Evolutionary conservation across 1,140 invertebrate genomes (phyloP).

Genomic region (Epicauta chinensis): DNA sequence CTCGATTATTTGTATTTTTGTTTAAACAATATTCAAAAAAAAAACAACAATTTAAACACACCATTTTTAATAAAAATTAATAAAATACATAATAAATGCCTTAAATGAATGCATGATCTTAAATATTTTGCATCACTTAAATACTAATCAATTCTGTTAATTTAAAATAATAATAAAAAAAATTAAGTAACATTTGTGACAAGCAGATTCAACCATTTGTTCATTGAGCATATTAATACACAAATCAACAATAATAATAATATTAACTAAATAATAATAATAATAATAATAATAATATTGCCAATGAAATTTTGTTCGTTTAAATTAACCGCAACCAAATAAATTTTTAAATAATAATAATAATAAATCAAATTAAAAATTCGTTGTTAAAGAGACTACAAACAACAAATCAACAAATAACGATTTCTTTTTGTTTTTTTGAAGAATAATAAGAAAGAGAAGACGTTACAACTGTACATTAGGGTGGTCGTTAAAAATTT

Average conservation of each 20-base stretch:
- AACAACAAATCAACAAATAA: constrained; percentile 20
- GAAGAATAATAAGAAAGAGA: no score
- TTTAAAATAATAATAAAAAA: constrained; percentile 17
- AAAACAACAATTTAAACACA: constrained; percentile 32
- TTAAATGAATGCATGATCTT: constrained; percentile 32
- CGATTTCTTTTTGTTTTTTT: no score
- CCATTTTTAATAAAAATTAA: constrained; percentile 42
- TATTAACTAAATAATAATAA: no score
- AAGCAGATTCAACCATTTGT: constrained; percentile 11
- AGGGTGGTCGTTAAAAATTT: no score
- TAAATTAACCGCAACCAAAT: constrained; percentile 29
- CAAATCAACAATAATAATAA: no score
- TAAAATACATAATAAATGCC: constrained; percentile 40
- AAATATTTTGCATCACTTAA: constrained; percentile 17
- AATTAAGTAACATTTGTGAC: constrained; percentile 15
- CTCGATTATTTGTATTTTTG: not conserved
- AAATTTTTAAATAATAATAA: constrained; percentile 17
- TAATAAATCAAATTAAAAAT: constrained; percentile 11
- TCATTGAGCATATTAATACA: constrained; percentile 24
- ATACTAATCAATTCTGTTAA: constrained; percentile 18
- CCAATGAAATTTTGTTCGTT: not conserved
- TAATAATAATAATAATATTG: no score
- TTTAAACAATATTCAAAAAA: not conserved
- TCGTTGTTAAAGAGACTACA: constrained; percentile 16
- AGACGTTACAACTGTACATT: no score